A percentile compares a stretch with the other conserved stretches of the same genome.
phyloP scores from a whole-genome alignment of 2,888 invertebrate genomes.

The Drosophila bunnanda region DNA sequence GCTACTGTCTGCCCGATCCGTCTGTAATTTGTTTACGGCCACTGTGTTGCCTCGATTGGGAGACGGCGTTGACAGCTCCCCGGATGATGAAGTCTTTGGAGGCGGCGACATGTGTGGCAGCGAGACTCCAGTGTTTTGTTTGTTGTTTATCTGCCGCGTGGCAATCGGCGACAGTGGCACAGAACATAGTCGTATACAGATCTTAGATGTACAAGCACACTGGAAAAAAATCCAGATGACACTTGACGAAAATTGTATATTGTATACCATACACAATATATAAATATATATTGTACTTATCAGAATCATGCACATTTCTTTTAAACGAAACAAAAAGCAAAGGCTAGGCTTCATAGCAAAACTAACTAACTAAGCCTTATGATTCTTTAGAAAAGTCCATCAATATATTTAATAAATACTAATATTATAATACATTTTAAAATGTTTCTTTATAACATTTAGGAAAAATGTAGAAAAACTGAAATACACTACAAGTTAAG shows the following conservation, averaged over 20 bases:
- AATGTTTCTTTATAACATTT: too few relatives aligned
- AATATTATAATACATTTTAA: too few relatives aligned
- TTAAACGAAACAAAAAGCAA: too few relatives aligned
- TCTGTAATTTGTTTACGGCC: conserved; percentile 76
- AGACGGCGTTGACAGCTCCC: conserved; percentile 69
- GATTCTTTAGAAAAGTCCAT: too few relatives aligned
- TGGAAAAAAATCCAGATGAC: not conserved
- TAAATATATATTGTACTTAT: too few relatives aligned
- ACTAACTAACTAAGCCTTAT: too few relatives aligned
- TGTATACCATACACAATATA: too few relatives aligned
- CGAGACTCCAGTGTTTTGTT: conserved; percentile 10
- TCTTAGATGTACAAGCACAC: not conserved
- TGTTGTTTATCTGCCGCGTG: conserved; percentile 59
- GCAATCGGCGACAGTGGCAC: conserved; percentile 53
- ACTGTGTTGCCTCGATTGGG: conserved; percentile 75
- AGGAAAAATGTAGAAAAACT: not conserved
- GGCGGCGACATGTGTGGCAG: conserved; percentile 43
- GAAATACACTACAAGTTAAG: not conserved
- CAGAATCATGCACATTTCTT: too few relatives aligned
- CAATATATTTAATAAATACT: too few relatives aligned
- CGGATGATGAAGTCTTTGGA: conserved; percentile 68
- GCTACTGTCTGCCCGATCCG: conserved; percentile 51
- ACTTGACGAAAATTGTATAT: too few relatives aligned
- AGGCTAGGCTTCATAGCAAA: too few relatives aligned
- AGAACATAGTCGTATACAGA: conserved; percentile 15